Conservation (phyloP, 2,113 vertebrate genomes). For the Myrmecophaga tridactyla region DNA sequence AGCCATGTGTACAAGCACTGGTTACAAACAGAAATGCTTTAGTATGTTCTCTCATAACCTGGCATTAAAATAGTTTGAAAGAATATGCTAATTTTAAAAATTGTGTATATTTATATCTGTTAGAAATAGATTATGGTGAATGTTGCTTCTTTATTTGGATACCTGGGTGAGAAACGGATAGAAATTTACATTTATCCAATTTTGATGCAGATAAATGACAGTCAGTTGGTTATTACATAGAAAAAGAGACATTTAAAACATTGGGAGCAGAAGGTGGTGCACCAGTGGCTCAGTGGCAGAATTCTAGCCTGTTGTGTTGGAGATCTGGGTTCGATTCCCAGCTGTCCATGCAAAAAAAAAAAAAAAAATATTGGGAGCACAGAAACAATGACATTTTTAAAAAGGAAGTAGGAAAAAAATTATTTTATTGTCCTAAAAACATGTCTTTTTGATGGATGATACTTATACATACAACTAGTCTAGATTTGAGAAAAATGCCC, state of each 20-base stretch:
- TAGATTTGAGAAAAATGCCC: neutral
- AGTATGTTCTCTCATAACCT: neutral
- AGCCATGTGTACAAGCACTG: neutral
- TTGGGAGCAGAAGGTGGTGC: no score
- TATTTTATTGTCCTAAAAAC: conserved; percentile 16
- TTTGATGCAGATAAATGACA: conserved; percentile 16
- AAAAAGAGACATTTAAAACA: neutral
- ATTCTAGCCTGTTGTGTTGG: no score
- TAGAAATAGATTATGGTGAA: conserved; percentile 4
- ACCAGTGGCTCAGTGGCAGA: no score
- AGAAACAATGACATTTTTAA: neutral
- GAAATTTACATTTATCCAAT: neutral
- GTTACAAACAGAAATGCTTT: neutral
- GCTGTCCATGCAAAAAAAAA: no score
- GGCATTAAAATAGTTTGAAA: neutral
- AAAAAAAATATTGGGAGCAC: neutral
- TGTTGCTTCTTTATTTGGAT: conserved; percentile 25
- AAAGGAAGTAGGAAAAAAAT: neutral
- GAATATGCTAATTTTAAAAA: neutral
- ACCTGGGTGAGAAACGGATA: neutral
- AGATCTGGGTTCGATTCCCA: no score
- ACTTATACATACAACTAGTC: neutral
- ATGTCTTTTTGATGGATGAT: neutral
- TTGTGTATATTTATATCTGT: neutral
- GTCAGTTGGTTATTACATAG: neutral